Evolutionary conservation across 2,113 vertebrate species (phyloP), one percentile per base, ranked within the genome.

Genomic region (Galeopterus variegatus): DNA sequence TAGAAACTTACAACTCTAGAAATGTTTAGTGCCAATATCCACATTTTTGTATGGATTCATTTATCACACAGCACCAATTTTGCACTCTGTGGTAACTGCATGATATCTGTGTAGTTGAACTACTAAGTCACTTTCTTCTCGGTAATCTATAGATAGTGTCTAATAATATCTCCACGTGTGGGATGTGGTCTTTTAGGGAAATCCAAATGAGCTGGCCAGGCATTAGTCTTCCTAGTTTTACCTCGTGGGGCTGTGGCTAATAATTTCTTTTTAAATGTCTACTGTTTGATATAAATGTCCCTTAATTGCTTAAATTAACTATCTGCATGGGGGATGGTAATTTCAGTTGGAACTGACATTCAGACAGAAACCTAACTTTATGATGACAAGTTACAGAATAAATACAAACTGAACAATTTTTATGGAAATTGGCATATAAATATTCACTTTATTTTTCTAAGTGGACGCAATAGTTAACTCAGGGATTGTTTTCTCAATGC

Each of bases 371-470:
- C 18, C 50, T 69, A 75, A 28, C 14, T 82, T 95, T 58, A 26
- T 86, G 13, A 76, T 75, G 60, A 81, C 26, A 86, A 89, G 54
- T 85, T 45, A 80, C 8, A 88, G 58, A 79, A 58, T 92, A 79
- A 85, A 70, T 33, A 62, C 3, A 58, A 64, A 64, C 10, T 50
- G 65, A 69, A 58, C 72, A 86, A n/a, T 64, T 14, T 80, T 87
- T 31, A 56, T 83, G 41, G n/a, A 92, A 94, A 62, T 28, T 8
- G n/a, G 33, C 72, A 17, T 33, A 26, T 65, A 64, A 36, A 81
- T 75, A 94, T 15, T 85, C 48, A 41, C 24, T 77, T 64, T 76
- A 4, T 82, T 36, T 70, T 83, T 75, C 26, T 54, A 50, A 69
- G 41, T 62, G 52, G 33, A 33, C 65, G 23, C 4, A 13, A 1